Percentiles rank a stretch among this genome's conserved stretches.
Conservation (phyloP, 2,888 invertebrate species). For the Pantelozetes paolii region DNA sequence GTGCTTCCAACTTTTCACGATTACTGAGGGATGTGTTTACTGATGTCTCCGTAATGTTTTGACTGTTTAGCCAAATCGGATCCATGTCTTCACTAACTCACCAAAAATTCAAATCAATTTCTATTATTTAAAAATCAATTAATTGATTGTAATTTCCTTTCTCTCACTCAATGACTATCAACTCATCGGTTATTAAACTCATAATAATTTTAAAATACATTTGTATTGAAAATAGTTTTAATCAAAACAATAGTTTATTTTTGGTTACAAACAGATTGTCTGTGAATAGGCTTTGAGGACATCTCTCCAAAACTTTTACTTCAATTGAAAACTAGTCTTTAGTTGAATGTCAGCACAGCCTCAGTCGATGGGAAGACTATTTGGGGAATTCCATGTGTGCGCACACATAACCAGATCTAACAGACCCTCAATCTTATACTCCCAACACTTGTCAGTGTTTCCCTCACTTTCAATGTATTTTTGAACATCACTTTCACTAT, state of each 20-base stretch:
- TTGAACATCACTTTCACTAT: background rate
- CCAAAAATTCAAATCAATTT: too few species aligned
- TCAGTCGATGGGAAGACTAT: background rate
- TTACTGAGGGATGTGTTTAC: background rate
- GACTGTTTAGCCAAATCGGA: conserved; percentile 37
- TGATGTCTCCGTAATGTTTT: conserved; percentile 30
- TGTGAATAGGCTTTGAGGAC: background rate
- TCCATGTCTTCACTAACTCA: conserved; percentile 12
- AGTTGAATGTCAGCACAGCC: conserved; percentile 1
- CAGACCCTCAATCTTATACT: too few species aligned
- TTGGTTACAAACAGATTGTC: background rate
- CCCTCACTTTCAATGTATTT: background rate
- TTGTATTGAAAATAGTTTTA: background rate
- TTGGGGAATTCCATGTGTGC: conserved; percentile 23
- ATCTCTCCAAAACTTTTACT: background rate
- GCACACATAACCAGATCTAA: background rate
- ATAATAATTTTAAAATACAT: too few species aligned
- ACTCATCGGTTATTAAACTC: too few species aligned
- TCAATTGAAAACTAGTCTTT: background rate
- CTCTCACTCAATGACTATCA: too few species aligned
- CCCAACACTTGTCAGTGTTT: too few species aligned
- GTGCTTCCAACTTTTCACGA: conserved; percentile 16
- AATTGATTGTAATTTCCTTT: too few species aligned
- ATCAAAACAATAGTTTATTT: too few species aligned
- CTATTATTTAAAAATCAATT: too few species aligned